Evolutionary conservation across 2,888 invertebrate species (phyloP), one percentile per base, ranked within the genome.

Genomic region (Brenthis hecate): DNA sequence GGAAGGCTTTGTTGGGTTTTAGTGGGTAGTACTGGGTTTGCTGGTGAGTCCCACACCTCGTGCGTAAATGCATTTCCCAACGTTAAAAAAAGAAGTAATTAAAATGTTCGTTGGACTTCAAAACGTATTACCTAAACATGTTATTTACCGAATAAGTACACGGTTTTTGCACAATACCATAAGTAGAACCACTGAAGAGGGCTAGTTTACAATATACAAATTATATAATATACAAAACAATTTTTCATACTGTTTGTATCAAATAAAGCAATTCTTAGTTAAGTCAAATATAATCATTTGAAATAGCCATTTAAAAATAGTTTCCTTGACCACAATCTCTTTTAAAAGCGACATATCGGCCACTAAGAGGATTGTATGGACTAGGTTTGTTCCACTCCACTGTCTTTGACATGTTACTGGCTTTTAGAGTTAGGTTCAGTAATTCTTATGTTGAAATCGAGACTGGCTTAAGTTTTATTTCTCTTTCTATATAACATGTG

Each of bases 341-440:
- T 70, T 63, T 70, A 54, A 58, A 63, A 66, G 62, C 66, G 66
- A 67, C 66, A 62, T 62, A 67, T 67, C 61, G 61, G 55, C 36
- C 63, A 63, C 54, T 70, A 70, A 70, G 69, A 63, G 69, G 66
- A 70, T 70, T 70, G 69, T 66, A 66, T 55, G 66, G 69, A 57
- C 58, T 72, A 47, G 64, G 68, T 66, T 72, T 70, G 70, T 65
- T 72, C 68, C 72, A 70, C 62, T 70, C 58, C 68, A 70, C 60
- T 70, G 72, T 74, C 68, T 69, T 71, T 71, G 70, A 73, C 67
- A 72, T 69, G 70, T 72, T 69, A 70, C 60, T 65, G 66, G 70
- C 60, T 58, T 70, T 69, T 56, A 57, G 57, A 71, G 56, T 57
- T 19, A 50, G 56, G 54, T 63, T 55, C 62, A 48, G 56, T 69